Evolutionary conservation across 2,888 invertebrate genomes (phyloP), one percentile per base, ranked within the genome.

Genomic region (Elaeidobius kamerunicus): DNA sequence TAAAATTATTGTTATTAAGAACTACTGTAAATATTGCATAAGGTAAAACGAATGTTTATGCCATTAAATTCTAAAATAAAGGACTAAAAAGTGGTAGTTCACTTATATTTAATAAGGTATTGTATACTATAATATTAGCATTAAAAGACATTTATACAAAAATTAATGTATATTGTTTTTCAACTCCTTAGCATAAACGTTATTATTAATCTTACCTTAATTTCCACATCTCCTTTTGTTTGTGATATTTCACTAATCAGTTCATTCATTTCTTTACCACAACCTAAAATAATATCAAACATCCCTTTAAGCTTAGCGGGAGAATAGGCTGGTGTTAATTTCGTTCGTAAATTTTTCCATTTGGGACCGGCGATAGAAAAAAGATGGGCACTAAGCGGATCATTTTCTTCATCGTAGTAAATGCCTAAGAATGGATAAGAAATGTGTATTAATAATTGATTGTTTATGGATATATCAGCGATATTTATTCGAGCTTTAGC

Each of bases 271-370:
- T 78, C 75, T 9, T 75, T 68, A 0, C 80, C 80, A 49, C 82
- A 79, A 27, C 77, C 72, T 32, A 79, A 75, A 9, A 85, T 77
- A 0, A 80, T 76, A 1, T 74, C 73, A 60, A 82, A 83, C 81
- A 85, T 83, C 1, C 71, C 76, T 66, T 82, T 85, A 40, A 86
- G 68, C 68, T 84, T 85, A 5, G 81, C 82, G 0, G 84, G 78
- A 0, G 85, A 80, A 64, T 85, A 87, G 0, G 82, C 78, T 0
- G 85, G 82, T 1, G 85, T 78, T 62, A 86, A 69, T 61, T 83
- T 83, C 0, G 76, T 60, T 12, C 86, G 75, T 18, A 86, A 67
- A 40, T 73, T 75, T 63, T 78, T 83, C 86, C 87, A 87, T 42
- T 77, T 74, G 6, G 76, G 71, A 1, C 80, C 64, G 39, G 75